Base-by-base conservation (phyloP, 2,888 invertebrate species). In the Gymnosoma rotundatum region DNA sequence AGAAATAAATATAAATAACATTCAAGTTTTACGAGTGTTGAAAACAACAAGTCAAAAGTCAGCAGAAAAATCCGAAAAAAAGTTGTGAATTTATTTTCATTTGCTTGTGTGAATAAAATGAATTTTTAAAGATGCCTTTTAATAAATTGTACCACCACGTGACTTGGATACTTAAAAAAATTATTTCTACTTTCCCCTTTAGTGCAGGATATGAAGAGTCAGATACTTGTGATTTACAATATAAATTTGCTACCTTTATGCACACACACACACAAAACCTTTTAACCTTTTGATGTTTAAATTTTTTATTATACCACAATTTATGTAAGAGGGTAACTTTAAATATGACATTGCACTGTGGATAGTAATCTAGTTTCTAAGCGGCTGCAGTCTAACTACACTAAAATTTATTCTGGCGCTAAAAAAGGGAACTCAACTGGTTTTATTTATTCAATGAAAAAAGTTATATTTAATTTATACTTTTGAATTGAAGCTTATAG, bases 221-320 rank as follows among this genome's bases (percentile, higher is more conserved):
- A 9, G 18, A 42, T 81, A 50, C 70, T 64, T 75, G 70, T 75
- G 56, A 75, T 81, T 81, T 75, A 64, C 56, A 58, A 32, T 38
- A 18, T 25, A 52, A 56, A 67, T 56, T 48, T 74, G 14, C n/a
- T 56, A 69, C 69, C 63, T 25, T 81, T 63, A 45, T 1, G 5
- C 16, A 16, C 8, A 42, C 18, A 63, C 9, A 56, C 4, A 45
- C 14, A 36, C 38, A n/a, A 2, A n/a, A 16, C 1, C 2, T 52
- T 58, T 32, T 18, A 32, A 16, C 32, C 18, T 60, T 18, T 20
- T 32, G 5, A 32, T 32, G 32, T 20, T 38, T 14, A 42, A 52
- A 7, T 45, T 58, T 45, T 32, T 18, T 45, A 25, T 56, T 64
- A 6, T 9, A 20, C 9, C 5, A 52, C 10, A 58, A 66, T 48